Evolutionary conservation across 2,797 vertebrate species (phyloP), one percentile per base, ranked within the genome.

Genomic region (Dromococcyx pavoninus): DNA sequence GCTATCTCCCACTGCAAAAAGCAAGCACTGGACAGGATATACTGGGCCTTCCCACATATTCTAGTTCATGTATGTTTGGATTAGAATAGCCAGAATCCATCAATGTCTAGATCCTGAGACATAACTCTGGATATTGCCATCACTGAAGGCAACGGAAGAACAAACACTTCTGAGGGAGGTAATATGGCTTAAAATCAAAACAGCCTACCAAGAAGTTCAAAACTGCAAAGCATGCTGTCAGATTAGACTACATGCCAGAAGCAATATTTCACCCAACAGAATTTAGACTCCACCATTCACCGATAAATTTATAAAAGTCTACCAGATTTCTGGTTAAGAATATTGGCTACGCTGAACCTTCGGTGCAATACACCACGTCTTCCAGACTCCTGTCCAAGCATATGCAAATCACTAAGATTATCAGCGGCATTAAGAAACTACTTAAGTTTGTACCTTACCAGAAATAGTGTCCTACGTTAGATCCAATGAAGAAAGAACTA

Each of bases 101-200:
- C 2, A 3, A 5, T 44, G 53, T 17, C 62, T 50, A 4, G 32
- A 37, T 70, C 2, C 6, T 2, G 0, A 43, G 39, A 50, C 35
- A 6, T 28, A 25, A 13, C 8, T 23, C 32, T 48, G 65, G 17
- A 18, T 41, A 73, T n/a, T 48, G 33, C 11, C 32, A 27, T 14
- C 10, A 33, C 19, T 37, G 53, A 51, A 53, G 60, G 70, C 1
- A 2, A n/a, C 21, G 35, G 83, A 80, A 62, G 39, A 17, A 60
- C n/a, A 19, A 80, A 44, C 16, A 35, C 25, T 58, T 86, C 72
- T 53, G 11, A 86, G 7, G 13, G 65, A 79, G 17, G 19, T 9
- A 50, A 51, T 28, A n/a, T 7, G 44, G 10, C 17, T 67, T 88
- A 61, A 86, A 86, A 67, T 30, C 32, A 51, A 18, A 89, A 37